Evolutionary conservation across 2,888 invertebrate species (phyloP), one percentile per base, ranked within the genome.

Genomic region (Herminia tarsipennalis): DNA sequence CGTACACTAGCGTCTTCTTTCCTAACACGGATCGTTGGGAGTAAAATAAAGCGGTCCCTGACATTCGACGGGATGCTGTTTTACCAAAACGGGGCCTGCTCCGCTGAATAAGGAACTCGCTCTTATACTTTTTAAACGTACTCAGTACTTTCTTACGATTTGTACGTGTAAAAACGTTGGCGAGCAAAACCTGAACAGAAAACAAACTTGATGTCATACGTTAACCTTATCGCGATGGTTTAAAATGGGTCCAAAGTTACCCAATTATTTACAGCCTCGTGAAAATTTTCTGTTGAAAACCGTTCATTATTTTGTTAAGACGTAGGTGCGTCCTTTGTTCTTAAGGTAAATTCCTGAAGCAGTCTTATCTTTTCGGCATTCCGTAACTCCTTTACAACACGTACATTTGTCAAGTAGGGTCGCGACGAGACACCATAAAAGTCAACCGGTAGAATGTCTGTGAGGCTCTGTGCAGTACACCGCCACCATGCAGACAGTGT

Each of bases 361-460:
- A 33, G 36, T 29, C 20, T 64, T 64, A 60, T 64, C 56, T 53
- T 60, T 67, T 67, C 46, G 56, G 56, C 47, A 60, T 63, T 53
- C 47, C 50, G 29, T 37, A 40, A 46, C 17, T 53, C 50, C 48
- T 60, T 56, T 59, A 58, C 51, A 52, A 57, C 43, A 43, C 40
- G 53, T 53, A 50, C 51, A 65, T 70, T 65, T 68, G 70, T 72
- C 60, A 66, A 62, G 69, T 55, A 58, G 64, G 63, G 63, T 61
- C 59, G 69, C 66, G 58, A 62, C 44, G 66, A 64, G 54, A 52
- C 54, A 45, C 81, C 85, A 70, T 84, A 85, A 78, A 81, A 68
- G 83, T 69, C 70, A 72, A 76, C 80, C 63, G 58, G 83, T 81
- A 80, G 83, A 83, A 84, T 86, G 79, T 70, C 50, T 56, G 56